A percentile compares a stretch with the other conserved stretches of the same genome.
Conservation (phyloP, 2,797 vertebrate genomes). For the Arctocebus calabarensis region DNA sequence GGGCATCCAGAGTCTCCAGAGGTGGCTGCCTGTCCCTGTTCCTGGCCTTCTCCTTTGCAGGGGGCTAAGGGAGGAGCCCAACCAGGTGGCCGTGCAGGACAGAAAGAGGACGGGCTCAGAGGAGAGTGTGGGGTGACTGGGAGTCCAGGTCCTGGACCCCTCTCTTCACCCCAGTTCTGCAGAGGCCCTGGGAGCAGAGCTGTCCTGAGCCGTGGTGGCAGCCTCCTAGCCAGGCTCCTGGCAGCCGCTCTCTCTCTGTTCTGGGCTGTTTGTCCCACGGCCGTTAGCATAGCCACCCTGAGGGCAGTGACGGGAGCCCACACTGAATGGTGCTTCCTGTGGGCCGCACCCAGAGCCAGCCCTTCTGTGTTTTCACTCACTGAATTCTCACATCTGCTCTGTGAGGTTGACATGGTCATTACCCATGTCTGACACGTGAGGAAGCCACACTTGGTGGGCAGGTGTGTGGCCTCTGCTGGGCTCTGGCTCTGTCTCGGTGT, state of each 20-base stretch:
- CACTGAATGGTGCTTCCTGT: rapidly evolving
- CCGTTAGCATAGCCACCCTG: rapidly evolving
- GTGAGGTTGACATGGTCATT: background rate
- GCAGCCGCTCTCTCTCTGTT: background rate
- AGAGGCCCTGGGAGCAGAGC: background rate
- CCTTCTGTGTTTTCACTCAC: background rate
- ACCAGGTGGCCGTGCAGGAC: background rate
- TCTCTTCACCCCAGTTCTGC: background rate
- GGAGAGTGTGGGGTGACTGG: background rate
- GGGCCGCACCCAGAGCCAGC: background rate
- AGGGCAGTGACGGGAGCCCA: background rate
- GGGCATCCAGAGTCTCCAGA: background rate
- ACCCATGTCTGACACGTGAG: background rate
- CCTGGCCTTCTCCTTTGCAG: background rate
- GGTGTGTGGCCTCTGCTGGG: rapidly evolving
- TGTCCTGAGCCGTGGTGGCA: background rate
- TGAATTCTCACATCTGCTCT: background rate
- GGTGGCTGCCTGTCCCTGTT: background rate
- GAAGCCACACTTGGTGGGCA: background rate
- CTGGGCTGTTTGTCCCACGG: rapidly evolving
- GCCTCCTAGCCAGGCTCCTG: rapidly evolving
- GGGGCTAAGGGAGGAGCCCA: background rate
- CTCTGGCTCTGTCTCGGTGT: background rate
- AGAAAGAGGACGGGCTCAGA: background rate
- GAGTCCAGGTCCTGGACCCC: too few species aligned